Percentiles rank a stretch among this genome's conserved stretches.
Evolutionary conservation across 2,888 invertebrate genomes (phyloP).

Genomic region (Bombyx huttoni): DNA sequence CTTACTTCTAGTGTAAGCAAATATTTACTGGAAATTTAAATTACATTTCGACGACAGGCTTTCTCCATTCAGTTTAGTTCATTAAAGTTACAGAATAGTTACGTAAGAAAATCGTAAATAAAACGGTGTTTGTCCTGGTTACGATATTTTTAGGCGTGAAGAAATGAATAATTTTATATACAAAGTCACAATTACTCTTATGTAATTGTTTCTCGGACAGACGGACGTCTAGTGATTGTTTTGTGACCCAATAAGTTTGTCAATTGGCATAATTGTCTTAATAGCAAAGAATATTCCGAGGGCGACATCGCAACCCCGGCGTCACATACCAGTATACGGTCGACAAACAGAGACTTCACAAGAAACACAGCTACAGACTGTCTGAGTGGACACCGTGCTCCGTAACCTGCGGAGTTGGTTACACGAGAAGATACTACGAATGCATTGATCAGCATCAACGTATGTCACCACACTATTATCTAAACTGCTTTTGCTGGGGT

Average conservation of each 20-base stretch:
- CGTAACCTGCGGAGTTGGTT: conserved; percentile 84
- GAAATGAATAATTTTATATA: no score
- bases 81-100: no score
- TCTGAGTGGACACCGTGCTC: conserved; percentile 87
- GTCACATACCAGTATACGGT: conserved; percentile 88
- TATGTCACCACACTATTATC: conserved; percentile 19
- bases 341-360: conserved; percentile 50
- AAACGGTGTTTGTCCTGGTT: no score
- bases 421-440: conserved; percentile 63
- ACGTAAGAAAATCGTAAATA: no score
- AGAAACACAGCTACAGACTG: conserved; percentile 80
- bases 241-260: not conserved
- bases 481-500: not conserved
- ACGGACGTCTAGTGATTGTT: no score
- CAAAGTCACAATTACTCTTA: no score
- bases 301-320: conserved; percentile 82
- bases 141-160: no score
- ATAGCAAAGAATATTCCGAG: conserved; percentile 78
- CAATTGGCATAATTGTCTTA: not conserved
- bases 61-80: no score
- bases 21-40: no score
- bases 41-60: no score
- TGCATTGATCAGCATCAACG: conserved; percentile 49
- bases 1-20: no score
- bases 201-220: no score